Evolutionary conservation across 2,797 vertebrate species (phyloP), one percentile per base, ranked within the genome.

Genomic region (Rhincodon typus): DNA sequence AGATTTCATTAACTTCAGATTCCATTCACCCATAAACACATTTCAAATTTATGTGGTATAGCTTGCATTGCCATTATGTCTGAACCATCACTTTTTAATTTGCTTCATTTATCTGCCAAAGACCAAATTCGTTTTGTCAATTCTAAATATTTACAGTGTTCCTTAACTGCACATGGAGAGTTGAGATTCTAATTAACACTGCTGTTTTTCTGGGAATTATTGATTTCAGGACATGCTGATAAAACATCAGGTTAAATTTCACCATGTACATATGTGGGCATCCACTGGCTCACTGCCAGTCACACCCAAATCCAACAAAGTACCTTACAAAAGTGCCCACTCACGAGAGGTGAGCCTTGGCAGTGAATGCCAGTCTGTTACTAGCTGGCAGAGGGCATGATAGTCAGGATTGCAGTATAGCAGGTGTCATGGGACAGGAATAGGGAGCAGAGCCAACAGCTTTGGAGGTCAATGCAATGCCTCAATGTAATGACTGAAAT

Each of bases 41-140:
- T 90, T 62, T 57, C 53, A 62, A 30, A 62, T 90, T 17, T 62
- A 62, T 90, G 13, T 62, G 27, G 30, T 57, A 62, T 3, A 90
- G 87, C 87, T 34, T 2, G 12, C 15, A 90, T 21, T 42, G 38
- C 62, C 87, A n/a, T 90, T 62, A 30, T 13, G 13, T 34, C 62
- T 90, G 87, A 57, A 30, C 53, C 53, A 17, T 34, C 25, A 53
- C 13, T 53, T 57, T 88, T 88, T 90, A 90, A 90, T 90, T 90
- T 34, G 27, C 87, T 90, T 50, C 10, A 90, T 57, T 88, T 88
- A 57, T 84, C 53, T 62, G 53, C 87, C 87, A 88, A 53, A 88
- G 86, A 88, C 86, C 86, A 90, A 90, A 90, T 34, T 90, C 10
- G 34, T 90, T 90, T 90, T 57, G 25, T 90, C 53, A 34, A n/a